phyloP scores from a whole-genome alignment of 2,888 invertebrate genomes.

The Hololepta plana region DNA sequence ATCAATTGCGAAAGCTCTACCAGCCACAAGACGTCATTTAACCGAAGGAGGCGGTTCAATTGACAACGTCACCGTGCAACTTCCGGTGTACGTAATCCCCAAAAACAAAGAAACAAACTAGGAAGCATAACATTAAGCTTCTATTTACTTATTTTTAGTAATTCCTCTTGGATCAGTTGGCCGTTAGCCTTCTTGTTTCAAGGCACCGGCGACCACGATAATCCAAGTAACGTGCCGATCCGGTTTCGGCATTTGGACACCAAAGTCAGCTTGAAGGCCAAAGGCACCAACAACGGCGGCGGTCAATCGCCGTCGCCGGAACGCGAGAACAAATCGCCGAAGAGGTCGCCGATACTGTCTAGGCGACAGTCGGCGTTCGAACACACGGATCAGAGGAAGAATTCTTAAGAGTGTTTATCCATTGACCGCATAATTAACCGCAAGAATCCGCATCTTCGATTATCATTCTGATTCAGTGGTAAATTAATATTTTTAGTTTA shows the following conservation, averaged over 20 bases:
- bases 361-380: too few relatives aligned
- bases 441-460: too few relatives aligned
- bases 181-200: slow-evolving; percentile 78
- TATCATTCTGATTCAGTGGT: too few relatives aligned
- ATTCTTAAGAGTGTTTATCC: too few relatives aligned
- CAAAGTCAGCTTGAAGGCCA: slow-evolving; percentile 57
- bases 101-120: not conserved
- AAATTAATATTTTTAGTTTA: too few relatives aligned
- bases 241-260: slow-evolving; percentile 79
- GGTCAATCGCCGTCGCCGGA: slow-evolving; percentile 58
- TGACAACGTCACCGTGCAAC: slow-evolving; percentile 25
- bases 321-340: slow-evolving; percentile 32
- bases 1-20: slow-evolving; percentile 59
- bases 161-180: slow-evolving; percentile 83
- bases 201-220: slow-evolving; percentile 47
- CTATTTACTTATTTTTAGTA: slow-evolving; percentile 29
- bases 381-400: too few relatives aligned
- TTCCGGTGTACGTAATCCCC: slow-evolving; percentile 23
- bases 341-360: slow-evolving; percentile 27
- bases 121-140: slow-evolving; percentile 4
- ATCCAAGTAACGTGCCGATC: slow-evolving; percentile 53
- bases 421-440: too few relatives aligned
- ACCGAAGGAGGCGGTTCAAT: slow-evolving; percentile 30
- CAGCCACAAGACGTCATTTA: slow-evolving; percentile 36
- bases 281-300: slow-evolving; percentile 32